Evolutionary conservation across 1,140 invertebrate genomes (phyloP), one percentile per base, ranked within the genome.

Genomic region (Telenomus remus): DNA sequence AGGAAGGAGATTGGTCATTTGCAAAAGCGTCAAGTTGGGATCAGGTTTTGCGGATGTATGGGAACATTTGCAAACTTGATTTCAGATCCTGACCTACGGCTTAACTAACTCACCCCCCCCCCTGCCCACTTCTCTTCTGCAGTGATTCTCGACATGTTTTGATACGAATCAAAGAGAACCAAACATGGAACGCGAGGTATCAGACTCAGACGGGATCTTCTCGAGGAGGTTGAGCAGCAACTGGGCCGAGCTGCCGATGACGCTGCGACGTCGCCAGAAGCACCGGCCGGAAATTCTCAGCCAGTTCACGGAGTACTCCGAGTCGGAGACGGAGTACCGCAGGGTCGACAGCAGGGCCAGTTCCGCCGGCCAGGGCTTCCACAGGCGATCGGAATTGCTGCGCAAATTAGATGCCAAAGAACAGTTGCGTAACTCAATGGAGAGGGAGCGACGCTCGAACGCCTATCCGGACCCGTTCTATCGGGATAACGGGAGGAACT

Each of bases 191-290:
- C 83, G 83, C 19, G 87, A 89, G 64, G 85, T 89, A 12, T 82
- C 84, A 19, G 86, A 88, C 55, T 76, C 82, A 9, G 87, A 88
- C 51, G 83, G 83, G 4, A 76, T 85, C n/a, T 88, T 88, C 73
- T 86, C 86, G 0, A 80, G 79, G 6, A 70, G 82, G 13, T 55
- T 87, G 13, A 73, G 80, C 14, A 81, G 76, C 55, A 88, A 87
- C 56, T 89, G 88, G 88, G 85, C 85, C 0, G 87, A 89, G 14
- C 37, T 89, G 16, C 88, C 88, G 4, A 87, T 82, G 11, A 89
- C 88, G 0, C 37, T 89, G 47, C 65, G 86, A 39, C 82, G 87
- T 19, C 80, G 82, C 1, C 85, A 87, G 27, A 87, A 85, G 33
- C 84, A 88, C 35, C 83, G 85, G 7, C 86, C 87, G 0, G 87